phyloP scores from a whole-genome alignment of 2,888 invertebrate genomes.

The Siphonodentalium dalli region DNA sequence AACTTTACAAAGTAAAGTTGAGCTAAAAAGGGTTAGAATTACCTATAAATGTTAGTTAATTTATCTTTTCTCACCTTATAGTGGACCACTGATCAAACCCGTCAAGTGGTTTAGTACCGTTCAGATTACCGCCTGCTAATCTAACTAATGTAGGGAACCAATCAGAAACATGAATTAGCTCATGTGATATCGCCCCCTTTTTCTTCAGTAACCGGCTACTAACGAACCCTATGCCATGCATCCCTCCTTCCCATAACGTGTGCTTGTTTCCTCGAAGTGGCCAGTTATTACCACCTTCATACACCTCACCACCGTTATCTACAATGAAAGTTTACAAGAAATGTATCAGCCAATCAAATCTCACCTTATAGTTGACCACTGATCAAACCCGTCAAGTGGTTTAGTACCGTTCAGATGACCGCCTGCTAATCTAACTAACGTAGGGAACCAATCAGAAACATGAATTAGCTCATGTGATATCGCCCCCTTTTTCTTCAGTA shows the following conservation, averaged over 20 bases:
- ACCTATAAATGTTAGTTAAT: too few species aligned
- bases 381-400: slow-evolving; percentile 43
- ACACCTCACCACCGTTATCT: slow-evolving; percentile 65
- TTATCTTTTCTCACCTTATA: too few species aligned
- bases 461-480: slow-evolving; percentile 36
- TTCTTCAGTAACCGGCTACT: slow-evolving; percentile 11
- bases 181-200: slow-evolving; percentile 14
- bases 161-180: slow-evolving; percentile 48
- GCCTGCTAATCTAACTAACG: slow-evolving; percentile 40
- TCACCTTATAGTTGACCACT: slow-evolving; percentile 45
- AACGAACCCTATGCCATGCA: slow-evolving; percentile 44
- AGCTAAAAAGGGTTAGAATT: too few species aligned
- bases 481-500: slow-evolving; percentile 5
- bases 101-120: slow-evolving; percentile 38
- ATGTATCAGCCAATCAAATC: too few species aligned
- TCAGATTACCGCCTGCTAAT: slow-evolving; percentile 37
- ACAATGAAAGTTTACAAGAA: too few species aligned
- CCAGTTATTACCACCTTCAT: slow-evolving; percentile 45
- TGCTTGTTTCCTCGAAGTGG: slow-evolving; percentile 47
- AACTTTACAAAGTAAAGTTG: too few species aligned
- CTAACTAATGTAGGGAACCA: slow-evolving; percentile 48
- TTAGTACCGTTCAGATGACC: slow-evolving; percentile 33
- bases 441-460: slow-evolving; percentile 52
- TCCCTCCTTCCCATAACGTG: slow-evolving; percentile 48
- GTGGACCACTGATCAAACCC: slow-evolving; percentile 44